Evolutionary conservation across 1,140 invertebrate genomes (phyloP), one percentile per base, ranked within the genome.

Genomic region (Cyrtorhinus lividipennis): DNA sequence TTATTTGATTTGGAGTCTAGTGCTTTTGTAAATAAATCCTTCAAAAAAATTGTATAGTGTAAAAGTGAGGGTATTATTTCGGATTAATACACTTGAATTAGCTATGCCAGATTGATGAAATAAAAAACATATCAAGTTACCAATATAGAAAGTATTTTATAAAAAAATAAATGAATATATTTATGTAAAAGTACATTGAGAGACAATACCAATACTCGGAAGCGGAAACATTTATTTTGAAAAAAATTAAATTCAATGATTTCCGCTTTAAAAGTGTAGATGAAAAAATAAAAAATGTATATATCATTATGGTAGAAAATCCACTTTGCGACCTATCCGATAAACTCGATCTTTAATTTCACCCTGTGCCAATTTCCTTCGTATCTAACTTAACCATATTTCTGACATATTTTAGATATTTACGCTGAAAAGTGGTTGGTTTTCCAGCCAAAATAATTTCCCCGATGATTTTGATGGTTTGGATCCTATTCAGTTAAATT

Each of bases 161-260:
- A 30, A 60, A 60, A 30, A n/a, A n/a, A n/a, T n/a, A n/a, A n/a
- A 60, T 60, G 38, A 27, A 59, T 60, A 60, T 60, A 60, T 60
- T 60, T 60, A 24, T 60, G 58, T 60, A 60, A 60, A 26, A 60
- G 20, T 30, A 60, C 25, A 53, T 53, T 53, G 25, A 60, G 12
- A 30, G 58, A 60, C 58, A 60, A 60, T 60, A 60, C 27, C n/a
- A 53, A 8, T 13, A 10, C 48, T 13, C 48, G 18, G 5, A 15
- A 12, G 48, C 48, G 48, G 48, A 53, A 53, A 27, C 25, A 30
- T 18, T 22, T 58, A 59, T 38, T 38, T 60, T 60, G 25, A 30
- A 26, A 24, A 27, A 18, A 58, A 58, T 44, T 53, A 10, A 22
- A 13, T 53, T 53, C 18, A 20, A 12, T 53, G 48, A 8, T 5